These are phyloP conservation scores for Eudyptes chrysolophus DNA, from an alignment of 2,113 vertebrate species.

Conservation along the genomic window DNA sequence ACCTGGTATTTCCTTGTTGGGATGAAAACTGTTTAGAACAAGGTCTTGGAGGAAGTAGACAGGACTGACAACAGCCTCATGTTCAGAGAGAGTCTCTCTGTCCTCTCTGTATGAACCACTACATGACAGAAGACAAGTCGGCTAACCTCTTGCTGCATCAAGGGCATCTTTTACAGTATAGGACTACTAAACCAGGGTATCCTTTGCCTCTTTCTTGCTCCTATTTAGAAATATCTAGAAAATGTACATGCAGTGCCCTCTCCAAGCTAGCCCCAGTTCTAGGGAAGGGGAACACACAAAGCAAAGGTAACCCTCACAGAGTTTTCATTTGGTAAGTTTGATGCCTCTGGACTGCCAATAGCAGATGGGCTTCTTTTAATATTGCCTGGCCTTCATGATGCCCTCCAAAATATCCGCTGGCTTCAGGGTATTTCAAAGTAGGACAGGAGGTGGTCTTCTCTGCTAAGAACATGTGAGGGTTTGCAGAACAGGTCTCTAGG, in stretches of 20 bases:
- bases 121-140: fast-evolving
- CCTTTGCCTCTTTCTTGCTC: neutral
- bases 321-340: neutral
- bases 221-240: neutral
- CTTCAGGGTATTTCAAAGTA: neutral
- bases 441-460: neutral
- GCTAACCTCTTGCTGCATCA: neutral
- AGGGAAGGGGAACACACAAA: neutral
- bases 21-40: neutral
- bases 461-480: neutral
- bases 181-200: neutral
- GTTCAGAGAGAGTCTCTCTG: neutral
- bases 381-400: neutral
- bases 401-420: neutral
- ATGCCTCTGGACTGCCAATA: neutral
- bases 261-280: neutral
- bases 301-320: neutral
- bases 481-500: neutral
- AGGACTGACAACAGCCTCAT: neutral
- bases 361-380: neutral
- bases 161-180: neutral
- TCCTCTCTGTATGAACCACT: neutral
- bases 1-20: neutral
- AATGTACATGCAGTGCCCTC: neutral
- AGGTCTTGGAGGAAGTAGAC: neutral